phyloP scores from a whole-genome alignment of 2,113 vertebrate genomes.

The Pygoscelis adeliae region DNA sequence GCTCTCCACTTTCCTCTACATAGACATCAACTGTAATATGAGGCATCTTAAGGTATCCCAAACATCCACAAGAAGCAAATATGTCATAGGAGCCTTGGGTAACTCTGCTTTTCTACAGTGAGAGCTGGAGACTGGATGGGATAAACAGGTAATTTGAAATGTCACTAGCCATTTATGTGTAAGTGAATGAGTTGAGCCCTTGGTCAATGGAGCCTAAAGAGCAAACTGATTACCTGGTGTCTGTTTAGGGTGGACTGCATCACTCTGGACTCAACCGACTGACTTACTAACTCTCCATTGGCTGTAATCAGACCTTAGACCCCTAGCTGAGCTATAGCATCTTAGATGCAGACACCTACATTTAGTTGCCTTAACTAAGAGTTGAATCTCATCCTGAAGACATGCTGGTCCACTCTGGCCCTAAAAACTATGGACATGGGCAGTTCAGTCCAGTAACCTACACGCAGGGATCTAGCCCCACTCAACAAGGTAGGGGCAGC shows the following conservation, averaged over 20 bases:
- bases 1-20: background rate
- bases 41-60: background rate
- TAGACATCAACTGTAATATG: background rate
- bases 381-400: background rate
- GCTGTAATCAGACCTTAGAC: background rate
- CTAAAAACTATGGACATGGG: background rate
- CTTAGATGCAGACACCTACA: background rate
- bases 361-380: background rate
- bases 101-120: background rate
- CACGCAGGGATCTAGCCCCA: background rate
- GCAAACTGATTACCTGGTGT: background rate
- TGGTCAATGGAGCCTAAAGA: background rate
- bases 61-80: background rate
- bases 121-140: background rate
- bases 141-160: background rate
- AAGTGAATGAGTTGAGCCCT: background rate
- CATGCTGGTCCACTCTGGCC: background rate
- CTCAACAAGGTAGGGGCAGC: background rate
- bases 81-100: background rate
- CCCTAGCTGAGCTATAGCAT: background rate
- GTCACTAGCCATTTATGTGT: background rate
- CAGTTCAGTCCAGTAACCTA: background rate
- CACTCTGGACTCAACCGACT: background rate
- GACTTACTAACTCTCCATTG: rapidly evolving
- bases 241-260: background rate